Base-by-base conservation (phyloP, 2,888 invertebrate genomes). In the Limnephilus rhombicus region DNA sequence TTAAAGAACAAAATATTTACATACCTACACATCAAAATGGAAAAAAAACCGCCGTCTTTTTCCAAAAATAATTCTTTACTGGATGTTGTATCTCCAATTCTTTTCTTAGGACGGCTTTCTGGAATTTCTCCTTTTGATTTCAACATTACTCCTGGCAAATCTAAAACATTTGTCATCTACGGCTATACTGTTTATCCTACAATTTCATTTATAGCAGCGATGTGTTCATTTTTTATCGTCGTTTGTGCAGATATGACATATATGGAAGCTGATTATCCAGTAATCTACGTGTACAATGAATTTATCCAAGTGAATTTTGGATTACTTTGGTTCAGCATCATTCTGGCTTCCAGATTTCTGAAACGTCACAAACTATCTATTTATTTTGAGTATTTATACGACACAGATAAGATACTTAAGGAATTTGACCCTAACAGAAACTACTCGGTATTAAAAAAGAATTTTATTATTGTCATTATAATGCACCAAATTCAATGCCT, bases 81-180 rank as follows among this genome's bases (percentile, higher is more conserved):
- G 12, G 85, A 85, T 41, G 85, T n/a, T 9, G 12, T 85, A n/a
- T 85, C 85, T 34, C 85, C 85, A 3, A 41, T 85, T n/a, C 41
- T 85, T 34, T 3, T n/a, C 2, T 34, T 85, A 18, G 85, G 85
- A 11, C 85, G 45, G 7, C 37, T 37, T n/a, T 41, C 85, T 41
- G 41, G 85, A 15, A 12, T 85, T 37, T n/a, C 37, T 41, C 85
- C 85, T n/a, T 85, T 85, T 41, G 24, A 85, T 37, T 85, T 37
- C 12, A 34, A n/a, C 18, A 85, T 45, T 41, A 41, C 18, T 37
- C n/a, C 85, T 18, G 41, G 24, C 41, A 85, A 85, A 85, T 85
- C n/a, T 13, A 85, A 85, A 13, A 13, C 41, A 34, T 4, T 85
- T 24, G 5, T 37, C 2, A 83, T 31, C 7, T 83, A 85, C 45